A percentile compares a stretch with the other conserved stretches of the same genome.
phyloP scores from a whole-genome alignment of 2,113 vertebrate species.

The Etheostoma cragini region DNA sequence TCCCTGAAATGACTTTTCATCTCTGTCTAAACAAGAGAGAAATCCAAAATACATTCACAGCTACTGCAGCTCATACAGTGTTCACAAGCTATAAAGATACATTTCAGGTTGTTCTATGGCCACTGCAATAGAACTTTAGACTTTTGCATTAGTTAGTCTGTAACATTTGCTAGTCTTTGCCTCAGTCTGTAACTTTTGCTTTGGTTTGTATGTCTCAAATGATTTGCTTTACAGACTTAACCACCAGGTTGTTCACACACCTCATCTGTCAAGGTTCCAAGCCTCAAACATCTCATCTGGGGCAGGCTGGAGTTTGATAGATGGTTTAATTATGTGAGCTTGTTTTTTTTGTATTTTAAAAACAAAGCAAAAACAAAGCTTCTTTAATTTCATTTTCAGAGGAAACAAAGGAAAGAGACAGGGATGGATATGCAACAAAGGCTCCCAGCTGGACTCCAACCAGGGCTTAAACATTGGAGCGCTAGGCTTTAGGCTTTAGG shows the following conservation, averaged over 20 bases:
- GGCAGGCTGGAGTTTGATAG: slow-evolving; percentile 53
- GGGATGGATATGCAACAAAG: not conserved
- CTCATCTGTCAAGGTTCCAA: slow-evolving; percentile 20
- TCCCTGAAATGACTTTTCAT: slow-evolving; percentile 56
- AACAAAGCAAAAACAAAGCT: not conserved
- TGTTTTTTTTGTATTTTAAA: slow-evolving; percentile 40
- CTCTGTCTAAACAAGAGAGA: slow-evolving; percentile 47
- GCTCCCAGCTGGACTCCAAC: not conserved
- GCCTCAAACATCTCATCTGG: slow-evolving; percentile 51
- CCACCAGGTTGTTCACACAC: slow-evolving; percentile 22
- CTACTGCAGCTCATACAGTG: not conserved
- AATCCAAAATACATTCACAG: slow-evolving; percentile 24
- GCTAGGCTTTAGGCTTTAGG: no score
- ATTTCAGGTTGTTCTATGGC: slow-evolving; percentile 15
- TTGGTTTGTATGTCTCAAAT: not conserved
- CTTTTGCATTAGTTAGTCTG: not conserved
- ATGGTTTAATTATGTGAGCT: slow-evolving; percentile 66
- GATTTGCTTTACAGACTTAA: slow-evolving; percentile 13
- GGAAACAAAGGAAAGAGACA: not conserved
- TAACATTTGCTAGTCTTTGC: no score
- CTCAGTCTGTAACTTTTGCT: not conserved
- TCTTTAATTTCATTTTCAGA: not conserved
- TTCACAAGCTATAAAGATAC: slow-evolving; percentile 11
- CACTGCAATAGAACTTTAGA: slow-evolving; percentile 3
- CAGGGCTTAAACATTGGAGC: not conserved